Evolutionary conservation across 2,888 invertebrate genomes (phyloP), one percentile per base, ranked within the genome.

Genomic region (Amiota mariae): DNA sequence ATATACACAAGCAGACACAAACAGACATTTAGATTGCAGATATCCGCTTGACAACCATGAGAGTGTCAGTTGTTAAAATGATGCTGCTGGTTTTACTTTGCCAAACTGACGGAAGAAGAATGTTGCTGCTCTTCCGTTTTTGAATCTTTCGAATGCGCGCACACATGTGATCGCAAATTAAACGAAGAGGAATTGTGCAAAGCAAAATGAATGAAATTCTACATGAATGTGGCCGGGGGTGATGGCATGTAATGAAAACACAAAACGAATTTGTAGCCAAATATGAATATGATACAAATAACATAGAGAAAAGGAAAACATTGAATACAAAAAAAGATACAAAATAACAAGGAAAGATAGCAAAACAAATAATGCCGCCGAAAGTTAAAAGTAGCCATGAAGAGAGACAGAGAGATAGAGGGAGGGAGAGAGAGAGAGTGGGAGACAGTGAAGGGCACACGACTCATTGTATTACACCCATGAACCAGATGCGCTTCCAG

Each of bases 271-370:
- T 56, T 71, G 51, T 64, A 67, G 67, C 57, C 72, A 72, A 72
- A 57, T 64, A 72, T 72, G 67, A 66, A 67, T 67, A 72, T 54
- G 67, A 51, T 68, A 54, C 54, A 68, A 68, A 68, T 36, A 63
- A 36, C n/a, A 11, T 11, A 63, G 36, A n/a, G 36, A 10, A 63
- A 36, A 46, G 36, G 8, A 51, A 68, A 68, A 67, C 13, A 67
- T 46, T 8, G 15, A 2, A 47, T n/a, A 49, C 24, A 49, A 48
- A 66, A 66, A 54, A 68, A 51, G n/a, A 54, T n/a, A 13, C 13
- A 18, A 59, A 68, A 68, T 54, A 20, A n/a, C 12, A 36, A 36
- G 72, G 77, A 79, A 72, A 80, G 76, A 82, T 79, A 79, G 75
- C 75, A 57, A 51, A 51, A 63, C 56, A 18, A 36, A 57, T 51